Base-by-base conservation (phyloP, 2,113 vertebrate species). In the Siphamia tubifer region DNA sequence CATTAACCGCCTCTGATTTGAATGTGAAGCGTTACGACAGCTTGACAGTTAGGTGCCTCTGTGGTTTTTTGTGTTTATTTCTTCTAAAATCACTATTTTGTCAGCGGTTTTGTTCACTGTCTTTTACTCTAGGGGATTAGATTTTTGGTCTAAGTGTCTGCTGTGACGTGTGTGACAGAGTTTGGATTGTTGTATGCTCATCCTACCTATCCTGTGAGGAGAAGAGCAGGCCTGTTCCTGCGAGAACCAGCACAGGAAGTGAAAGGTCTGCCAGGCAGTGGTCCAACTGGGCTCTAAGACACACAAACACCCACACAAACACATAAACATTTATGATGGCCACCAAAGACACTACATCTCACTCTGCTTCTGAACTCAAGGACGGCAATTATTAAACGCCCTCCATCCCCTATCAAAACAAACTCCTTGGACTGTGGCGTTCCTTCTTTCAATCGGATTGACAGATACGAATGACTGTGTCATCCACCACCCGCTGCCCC, bases 181-280 rank as follows among this genome's bases (percentile, higher is more conserved):
- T 79, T 48, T 62, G 49, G 61, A 42, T 49, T 44, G 62, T 32
- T 55, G 56, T 28, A 5, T 15, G 38, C 63, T 75, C 75, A 31
- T 75, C 88, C 74, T 80, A 93, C 92, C 90, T 90, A 79, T 91
- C 81, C 64, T 36, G 30, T 1, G 67, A 39, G 57, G 87, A 84
- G 39, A 91, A 80, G 16, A 88, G 58, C 15, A 92, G 45, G 62
- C 87, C 87, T 19, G 34, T 10, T 40, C 60, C 85, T 81, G 90
- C 88, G 60, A 94, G 77, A 20, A 75, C 39, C 35, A 92, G 56
- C 20, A 87, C 85, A 25, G 88, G 87, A 51, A 73, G 52, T 6
- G 92, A 84, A 38, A 93, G 87, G 69, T 94, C 91, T 25, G 58
- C 68, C 32, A 92, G 45, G 68, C 88, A 92, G 85, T 93, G 92